These are phyloP conservation scores for Vandiemenella viatica DNA, from an alignment of 2,888 invertebrate genomes.

Conservation along the genomic window DNA sequence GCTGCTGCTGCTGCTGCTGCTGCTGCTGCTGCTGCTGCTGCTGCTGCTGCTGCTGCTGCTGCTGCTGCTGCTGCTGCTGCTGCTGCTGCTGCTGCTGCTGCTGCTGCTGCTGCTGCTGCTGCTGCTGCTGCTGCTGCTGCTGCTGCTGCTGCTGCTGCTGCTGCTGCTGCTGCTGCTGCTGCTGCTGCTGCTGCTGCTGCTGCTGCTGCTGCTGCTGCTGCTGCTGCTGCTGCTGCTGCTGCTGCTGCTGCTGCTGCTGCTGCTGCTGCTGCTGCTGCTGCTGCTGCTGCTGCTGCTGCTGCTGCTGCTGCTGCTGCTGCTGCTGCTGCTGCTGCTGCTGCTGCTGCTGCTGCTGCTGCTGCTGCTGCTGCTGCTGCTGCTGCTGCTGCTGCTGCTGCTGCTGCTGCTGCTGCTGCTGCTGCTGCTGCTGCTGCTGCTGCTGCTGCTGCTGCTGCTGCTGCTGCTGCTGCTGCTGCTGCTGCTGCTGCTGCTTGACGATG, in stretches of 20 bases:
- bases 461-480: no score
- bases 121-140: background rate
- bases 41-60: background rate
- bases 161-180: background rate
- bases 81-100: background rate
- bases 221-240: constrained; percentile 1
- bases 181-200: background rate
- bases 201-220: constrained; percentile 1
- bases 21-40: background rate
- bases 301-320: background rate
- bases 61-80: background rate
- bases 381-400: background rate
- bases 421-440: background rate
- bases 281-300: background rate
- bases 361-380: background rate
- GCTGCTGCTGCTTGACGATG: no score
- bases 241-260: background rate
- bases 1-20: background rate
- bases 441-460: background rate
- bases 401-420: background rate
- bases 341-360: background rate
- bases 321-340: background rate
- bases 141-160: constrained; percentile 1
- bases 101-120: background rate
- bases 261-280: background rate